Conservation (phyloP, 2,888 invertebrate species). For the Eristalis pertinax region DNA sequence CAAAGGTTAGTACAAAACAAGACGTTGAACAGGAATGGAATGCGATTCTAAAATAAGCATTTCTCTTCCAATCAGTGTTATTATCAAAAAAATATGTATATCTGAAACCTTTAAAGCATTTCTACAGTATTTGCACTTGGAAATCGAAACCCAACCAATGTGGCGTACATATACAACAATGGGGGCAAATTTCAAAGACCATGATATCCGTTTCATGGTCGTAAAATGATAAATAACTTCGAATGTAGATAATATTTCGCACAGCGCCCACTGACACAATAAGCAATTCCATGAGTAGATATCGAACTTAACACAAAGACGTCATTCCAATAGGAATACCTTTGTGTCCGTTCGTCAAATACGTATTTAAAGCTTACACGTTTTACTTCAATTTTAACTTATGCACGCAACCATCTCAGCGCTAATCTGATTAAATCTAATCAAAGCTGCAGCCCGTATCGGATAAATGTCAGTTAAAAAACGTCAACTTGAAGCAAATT, state of each 20-base stretch:
- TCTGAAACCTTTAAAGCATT: no score
- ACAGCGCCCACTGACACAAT: neutral
- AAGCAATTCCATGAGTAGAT: no score
- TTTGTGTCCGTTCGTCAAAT: neutral
- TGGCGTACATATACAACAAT: neutral
- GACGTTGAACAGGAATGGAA: no score
- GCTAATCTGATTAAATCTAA: constrained; percentile 4
- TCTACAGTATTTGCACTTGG: no score
- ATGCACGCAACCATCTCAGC: neutral
- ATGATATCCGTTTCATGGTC: neutral
- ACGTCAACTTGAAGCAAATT: neutral
- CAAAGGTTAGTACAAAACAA: no score
- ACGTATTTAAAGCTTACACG: neutral
- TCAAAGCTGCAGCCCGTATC: constrained; percentile 11
- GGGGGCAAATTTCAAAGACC: neutral
- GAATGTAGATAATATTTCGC: neutral
- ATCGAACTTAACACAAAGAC: neutral
- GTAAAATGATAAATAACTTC: neutral
- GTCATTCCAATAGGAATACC: neutral
- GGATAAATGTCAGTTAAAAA: constrained; percentile 16
- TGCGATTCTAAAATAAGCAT: no score
- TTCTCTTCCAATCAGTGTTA: no score
- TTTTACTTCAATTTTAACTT: neutral
- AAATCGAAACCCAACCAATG: no score
- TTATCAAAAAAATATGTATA: no score